phyloP scores from a whole-genome alignment of 2,113 vertebrate species.

The Aegypius monachus region DNA sequence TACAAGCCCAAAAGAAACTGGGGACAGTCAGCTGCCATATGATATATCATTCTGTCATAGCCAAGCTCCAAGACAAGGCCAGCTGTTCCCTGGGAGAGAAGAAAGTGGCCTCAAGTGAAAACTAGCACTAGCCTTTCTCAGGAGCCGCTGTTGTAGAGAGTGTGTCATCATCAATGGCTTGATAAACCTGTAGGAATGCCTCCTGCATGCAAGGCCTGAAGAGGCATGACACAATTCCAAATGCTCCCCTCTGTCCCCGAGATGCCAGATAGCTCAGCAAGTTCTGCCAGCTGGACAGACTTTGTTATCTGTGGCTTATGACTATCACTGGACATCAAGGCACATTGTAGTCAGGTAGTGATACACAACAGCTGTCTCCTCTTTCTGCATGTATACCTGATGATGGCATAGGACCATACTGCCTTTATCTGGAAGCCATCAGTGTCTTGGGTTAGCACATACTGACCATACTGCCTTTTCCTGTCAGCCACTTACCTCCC shows the following conservation, averaged over 20 bases:
- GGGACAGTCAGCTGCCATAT: background rate
- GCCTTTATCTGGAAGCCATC: background rate
- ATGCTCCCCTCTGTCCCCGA: background rate
- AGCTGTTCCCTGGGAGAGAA: background rate
- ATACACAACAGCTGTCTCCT: background rate
- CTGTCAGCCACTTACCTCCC: background rate
- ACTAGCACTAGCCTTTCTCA: background rate
- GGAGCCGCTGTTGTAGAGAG: background rate
- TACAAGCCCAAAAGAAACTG: background rate
- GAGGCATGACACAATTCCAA: background rate
- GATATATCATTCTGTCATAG: background rate
- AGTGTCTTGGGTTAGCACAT: background rate
- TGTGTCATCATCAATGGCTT: background rate
- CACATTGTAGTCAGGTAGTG: background rate
- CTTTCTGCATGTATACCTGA: background rate
- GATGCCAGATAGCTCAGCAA: background rate
- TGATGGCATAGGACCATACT: accelerated
- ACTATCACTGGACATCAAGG: background rate
- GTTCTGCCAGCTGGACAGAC: background rate
- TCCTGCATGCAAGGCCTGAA: background rate
- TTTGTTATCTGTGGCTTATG: background rate
- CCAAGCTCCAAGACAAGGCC: background rate
- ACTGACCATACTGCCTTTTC: background rate
- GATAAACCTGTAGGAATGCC: background rate
- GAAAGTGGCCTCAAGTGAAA: background rate